Evolutionary conservation across 1,140 invertebrate species (phyloP).

Genomic region (Acyrthosiphon pisum): DNA sequence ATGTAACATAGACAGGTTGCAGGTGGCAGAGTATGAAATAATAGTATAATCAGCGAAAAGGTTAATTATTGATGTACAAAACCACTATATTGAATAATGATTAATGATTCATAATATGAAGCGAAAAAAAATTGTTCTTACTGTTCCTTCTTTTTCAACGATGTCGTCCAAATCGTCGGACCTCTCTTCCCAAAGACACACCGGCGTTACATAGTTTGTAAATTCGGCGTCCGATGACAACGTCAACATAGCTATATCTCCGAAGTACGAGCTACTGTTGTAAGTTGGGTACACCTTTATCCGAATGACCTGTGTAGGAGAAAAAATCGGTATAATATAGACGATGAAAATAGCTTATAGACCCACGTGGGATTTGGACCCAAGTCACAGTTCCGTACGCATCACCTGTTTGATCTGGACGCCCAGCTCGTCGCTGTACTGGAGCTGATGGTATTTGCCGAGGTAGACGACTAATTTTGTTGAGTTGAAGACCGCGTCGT

Average conservation of each 20-base stretch:
- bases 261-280: slow-evolving; percentile 76
- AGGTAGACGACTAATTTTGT: slow-evolving; percentile 61
- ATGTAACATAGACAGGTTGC: too few relatives aligned
- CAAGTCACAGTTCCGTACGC: neutral
- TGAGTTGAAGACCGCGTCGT: slow-evolving; percentile 56
- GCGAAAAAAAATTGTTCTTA: slow-evolving; percentile 57
- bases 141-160: slow-evolving; percentile 61
- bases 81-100: too few relatives aligned
- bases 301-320: slow-evolving; percentile 58
- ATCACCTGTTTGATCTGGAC: slow-evolving; percentile 62
- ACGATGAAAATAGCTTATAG: neutral
- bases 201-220: slow-evolving; percentile 61
- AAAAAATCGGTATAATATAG: neutral
- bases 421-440: slow-evolving; percentile 61
- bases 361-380: neutral
- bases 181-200: slow-evolving; percentile 61
- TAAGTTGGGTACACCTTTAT: slow-evolving; percentile 75
- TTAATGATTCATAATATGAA: too few relatives aligned
- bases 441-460: slow-evolving; percentile 61
- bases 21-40: too few relatives aligned
- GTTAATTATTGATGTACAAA: too few relatives aligned
- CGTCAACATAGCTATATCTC: slow-evolving; percentile 64
- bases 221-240: slow-evolving; percentile 59
- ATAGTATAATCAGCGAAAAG: too few relatives aligned
- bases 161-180: slow-evolving; percentile 59